Conservation (phyloP, 2,113 vertebrate genomes). For the Sinosuthora webbiana region DNA sequence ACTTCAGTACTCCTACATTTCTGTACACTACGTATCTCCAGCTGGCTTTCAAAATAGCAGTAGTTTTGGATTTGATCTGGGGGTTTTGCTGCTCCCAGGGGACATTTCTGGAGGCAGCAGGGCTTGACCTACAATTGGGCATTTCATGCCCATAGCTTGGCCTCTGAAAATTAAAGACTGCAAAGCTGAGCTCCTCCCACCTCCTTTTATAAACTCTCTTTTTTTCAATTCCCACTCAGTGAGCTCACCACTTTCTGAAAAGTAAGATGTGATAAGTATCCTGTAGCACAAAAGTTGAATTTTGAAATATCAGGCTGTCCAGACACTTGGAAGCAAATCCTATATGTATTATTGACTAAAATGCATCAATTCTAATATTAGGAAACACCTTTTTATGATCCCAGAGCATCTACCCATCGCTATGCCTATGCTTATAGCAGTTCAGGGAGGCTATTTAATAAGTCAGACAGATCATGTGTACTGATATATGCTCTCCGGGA, state of each 20-base stretch:
- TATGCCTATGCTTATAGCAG: not conserved
- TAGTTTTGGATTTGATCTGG: not conserved
- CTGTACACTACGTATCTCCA: not conserved
- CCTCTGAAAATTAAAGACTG: constrained; percentile 17
- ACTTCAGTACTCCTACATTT: not conserved
- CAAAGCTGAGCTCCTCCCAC: not conserved
- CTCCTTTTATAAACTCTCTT: not conserved
- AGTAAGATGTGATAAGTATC: not conserved
- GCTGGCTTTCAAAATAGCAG: not conserved
- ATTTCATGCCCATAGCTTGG: not conserved
- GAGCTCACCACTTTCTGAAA: not conserved
- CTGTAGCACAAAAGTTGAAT: not conserved
- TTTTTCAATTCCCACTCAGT: not conserved
- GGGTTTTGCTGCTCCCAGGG: not conserved
- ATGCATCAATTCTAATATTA: not conserved
- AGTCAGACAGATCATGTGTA: not conserved
- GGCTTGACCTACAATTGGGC: not conserved
- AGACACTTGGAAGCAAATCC: not conserved
- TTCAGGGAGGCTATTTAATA: not conserved
- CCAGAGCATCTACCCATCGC: not conserved
- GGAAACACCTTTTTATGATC: not conserved
- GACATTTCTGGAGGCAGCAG: not conserved
- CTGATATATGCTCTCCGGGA: not conserved
- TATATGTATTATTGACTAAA: not conserved
- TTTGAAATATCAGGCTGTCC: not conserved